Evolutionary conservation across 2,797 vertebrate species (phyloP).

Genomic region (Huso huso): DNA sequence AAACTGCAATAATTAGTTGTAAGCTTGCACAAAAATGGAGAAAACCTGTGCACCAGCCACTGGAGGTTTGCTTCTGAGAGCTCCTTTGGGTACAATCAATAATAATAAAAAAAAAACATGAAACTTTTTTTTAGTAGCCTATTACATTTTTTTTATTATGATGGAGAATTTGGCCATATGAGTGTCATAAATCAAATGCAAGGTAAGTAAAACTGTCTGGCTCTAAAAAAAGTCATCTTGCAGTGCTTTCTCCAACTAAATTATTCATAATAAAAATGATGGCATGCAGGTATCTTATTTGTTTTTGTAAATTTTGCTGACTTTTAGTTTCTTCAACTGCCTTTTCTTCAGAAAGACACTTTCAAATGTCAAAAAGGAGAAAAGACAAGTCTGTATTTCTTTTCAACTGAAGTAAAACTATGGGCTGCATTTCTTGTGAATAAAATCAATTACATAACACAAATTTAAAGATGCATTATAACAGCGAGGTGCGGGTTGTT

Average conservation of each 20-base stretch:
- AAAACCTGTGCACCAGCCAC: slow-evolving; percentile 20
- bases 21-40: too few relatives aligned
- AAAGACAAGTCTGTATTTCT: too few relatives aligned
- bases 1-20: too few relatives aligned
- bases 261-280: slow-evolving; percentile 14
- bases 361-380: too few relatives aligned
- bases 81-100: slow-evolving; percentile 46
- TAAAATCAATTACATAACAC: too few relatives aligned
- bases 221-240: not conserved
- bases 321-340: slow-evolving; percentile 30
- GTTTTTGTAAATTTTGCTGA: slow-evolving; percentile 39
- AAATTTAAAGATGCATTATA: too few relatives aligned
- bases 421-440: too few relatives aligned
- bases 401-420: too few relatives aligned
- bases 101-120: slow-evolving; percentile 15
- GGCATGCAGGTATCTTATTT: slow-evolving; percentile 32
- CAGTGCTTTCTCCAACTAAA: slow-evolving; percentile 3
- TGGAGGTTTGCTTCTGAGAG: slow-evolving; percentile 33
- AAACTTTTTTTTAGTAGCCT: slow-evolving; percentile 34
- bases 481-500: too few relatives aligned
- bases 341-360: slow-evolving; percentile 29
- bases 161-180: slow-evolving; percentile 27
- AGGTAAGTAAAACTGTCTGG: slow-evolving; percentile 10
- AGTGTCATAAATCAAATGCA: slow-evolving; percentile 26
- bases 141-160: slow-evolving; percentile 13